Evolutionary conservation across 2,797 vertebrate genomes (phyloP).

Genomic region (Labroides dimidiatus): DNA sequence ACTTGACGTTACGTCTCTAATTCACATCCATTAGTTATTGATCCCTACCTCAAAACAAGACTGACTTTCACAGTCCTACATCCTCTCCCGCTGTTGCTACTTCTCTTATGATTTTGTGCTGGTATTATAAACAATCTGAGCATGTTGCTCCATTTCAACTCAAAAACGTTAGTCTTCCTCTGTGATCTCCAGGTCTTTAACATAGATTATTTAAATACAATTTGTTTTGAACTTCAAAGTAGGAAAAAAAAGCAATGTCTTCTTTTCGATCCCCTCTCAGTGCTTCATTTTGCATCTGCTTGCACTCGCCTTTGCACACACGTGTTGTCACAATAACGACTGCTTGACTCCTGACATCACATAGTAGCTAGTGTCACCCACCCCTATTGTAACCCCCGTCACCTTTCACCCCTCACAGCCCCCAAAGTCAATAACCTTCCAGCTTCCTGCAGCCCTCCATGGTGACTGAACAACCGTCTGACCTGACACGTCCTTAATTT

Average conservation of each 20-base stretch:
- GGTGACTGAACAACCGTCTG: constrained; percentile 43
- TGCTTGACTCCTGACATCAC: constrained; percentile 59
- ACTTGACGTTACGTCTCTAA: too few relatives aligned
- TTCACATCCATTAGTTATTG: too few relatives aligned
- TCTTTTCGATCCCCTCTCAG: not conserved
- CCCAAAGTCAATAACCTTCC: constrained; percentile 36
- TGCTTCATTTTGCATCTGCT: constrained; percentile 26
- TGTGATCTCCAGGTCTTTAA: too few relatives aligned
- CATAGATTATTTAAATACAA: too few relatives aligned
- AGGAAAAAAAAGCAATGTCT: not conserved
- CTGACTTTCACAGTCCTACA: too few relatives aligned
- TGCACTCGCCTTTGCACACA: constrained; percentile 26
- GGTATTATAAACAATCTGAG: too few relatives aligned
- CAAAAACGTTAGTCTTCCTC: too few relatives aligned
- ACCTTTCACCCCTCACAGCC: constrained; percentile 47
- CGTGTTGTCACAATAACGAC: constrained; percentile 41
- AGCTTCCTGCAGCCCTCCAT: constrained; percentile 46
- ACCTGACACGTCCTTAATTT: constrained; percentile 71
- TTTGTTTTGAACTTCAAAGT: too few relatives aligned
- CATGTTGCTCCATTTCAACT: too few relatives aligned
- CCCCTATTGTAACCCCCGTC: constrained; percentile 20
- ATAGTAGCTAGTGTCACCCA: constrained; percentile 59
- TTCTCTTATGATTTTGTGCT: too few relatives aligned
- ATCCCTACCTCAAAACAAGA: too few relatives aligned
- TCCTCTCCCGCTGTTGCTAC: too few relatives aligned